Evolutionary conservation across 2,797 vertebrate genomes (phyloP).

Genomic region (Tokudaia tokunoshimensis): DNA sequence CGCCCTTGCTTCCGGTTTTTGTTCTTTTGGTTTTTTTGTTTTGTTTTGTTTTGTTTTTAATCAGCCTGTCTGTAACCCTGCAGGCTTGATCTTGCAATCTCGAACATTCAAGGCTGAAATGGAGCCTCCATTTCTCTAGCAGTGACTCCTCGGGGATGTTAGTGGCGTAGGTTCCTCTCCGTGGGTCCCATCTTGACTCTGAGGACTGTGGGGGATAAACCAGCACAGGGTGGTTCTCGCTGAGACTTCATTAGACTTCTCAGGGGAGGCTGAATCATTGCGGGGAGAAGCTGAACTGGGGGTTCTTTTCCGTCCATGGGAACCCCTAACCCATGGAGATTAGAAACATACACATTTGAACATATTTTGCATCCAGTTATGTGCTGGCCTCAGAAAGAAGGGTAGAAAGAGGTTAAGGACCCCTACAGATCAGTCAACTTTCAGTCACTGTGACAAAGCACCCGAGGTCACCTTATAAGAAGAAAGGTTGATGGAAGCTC

Average conservation of each 20-base stretch:
- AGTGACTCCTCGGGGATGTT: background rate
- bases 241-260: background rate
- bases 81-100: background rate
- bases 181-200: background rate
- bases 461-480: background rate
- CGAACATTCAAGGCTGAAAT: too few relatives aligned
- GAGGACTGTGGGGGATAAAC: background rate
- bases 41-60: background rate
- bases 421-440: background rate
- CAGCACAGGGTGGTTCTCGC: rapidly evolving
- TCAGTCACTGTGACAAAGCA: background rate
- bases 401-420: rapidly evolving
- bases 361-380: background rate
- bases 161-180: rapidly evolving
- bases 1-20: background rate
- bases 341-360: background rate
- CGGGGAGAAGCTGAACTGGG: background rate
- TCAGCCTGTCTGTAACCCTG: too few relatives aligned
- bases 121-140: background rate
- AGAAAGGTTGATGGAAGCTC: background rate
- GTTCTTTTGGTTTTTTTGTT: too few relatives aligned
- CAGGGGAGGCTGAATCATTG: background rate
- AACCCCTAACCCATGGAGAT: background rate
- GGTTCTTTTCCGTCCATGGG: background rate
- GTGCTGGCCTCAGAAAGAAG: background rate